phyloP scores from a whole-genome alignment of 2,113 vertebrate species.

The Nesoenas mayeri region DNA sequence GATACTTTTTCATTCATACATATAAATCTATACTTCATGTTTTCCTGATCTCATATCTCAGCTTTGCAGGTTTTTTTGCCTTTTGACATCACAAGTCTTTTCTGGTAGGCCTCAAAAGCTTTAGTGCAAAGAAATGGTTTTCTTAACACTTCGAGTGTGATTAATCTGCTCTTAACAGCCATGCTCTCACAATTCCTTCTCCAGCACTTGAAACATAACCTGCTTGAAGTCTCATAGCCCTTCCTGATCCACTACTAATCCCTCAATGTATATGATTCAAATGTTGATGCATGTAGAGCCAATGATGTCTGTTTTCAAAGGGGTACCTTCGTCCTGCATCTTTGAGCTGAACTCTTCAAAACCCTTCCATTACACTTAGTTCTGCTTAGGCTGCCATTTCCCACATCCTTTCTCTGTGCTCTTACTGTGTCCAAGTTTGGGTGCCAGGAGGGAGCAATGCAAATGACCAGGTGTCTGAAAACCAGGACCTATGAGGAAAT shows the following conservation, averaged over 20 bases:
- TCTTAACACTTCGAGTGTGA: background rate
- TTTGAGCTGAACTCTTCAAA: background rate
- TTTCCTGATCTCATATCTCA: background rate
- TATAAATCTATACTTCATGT: background rate
- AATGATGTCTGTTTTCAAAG: background rate
- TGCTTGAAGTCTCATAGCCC: background rate
- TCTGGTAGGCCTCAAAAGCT: background rate
- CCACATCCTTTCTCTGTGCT: background rate
- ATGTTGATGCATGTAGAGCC: background rate
- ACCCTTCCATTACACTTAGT: background rate
- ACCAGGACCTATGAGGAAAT: background rate
- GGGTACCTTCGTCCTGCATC: background rate
- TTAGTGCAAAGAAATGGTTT: background rate
- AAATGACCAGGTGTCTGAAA: background rate
- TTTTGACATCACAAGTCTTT: background rate
- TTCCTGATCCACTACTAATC: background rate
- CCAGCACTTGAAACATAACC: background rate
- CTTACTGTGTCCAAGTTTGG: background rate
- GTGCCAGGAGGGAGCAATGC: background rate
- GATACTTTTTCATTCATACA: background rate
- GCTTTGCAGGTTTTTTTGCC: background rate
- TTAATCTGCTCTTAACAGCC: background rate
- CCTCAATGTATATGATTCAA: background rate
- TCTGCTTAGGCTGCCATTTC: background rate
- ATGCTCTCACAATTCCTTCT: background rate